Base-by-base conservation (phyloP, 92 coral and sea anemone genomes). In the Porites evermanni region DNA sequence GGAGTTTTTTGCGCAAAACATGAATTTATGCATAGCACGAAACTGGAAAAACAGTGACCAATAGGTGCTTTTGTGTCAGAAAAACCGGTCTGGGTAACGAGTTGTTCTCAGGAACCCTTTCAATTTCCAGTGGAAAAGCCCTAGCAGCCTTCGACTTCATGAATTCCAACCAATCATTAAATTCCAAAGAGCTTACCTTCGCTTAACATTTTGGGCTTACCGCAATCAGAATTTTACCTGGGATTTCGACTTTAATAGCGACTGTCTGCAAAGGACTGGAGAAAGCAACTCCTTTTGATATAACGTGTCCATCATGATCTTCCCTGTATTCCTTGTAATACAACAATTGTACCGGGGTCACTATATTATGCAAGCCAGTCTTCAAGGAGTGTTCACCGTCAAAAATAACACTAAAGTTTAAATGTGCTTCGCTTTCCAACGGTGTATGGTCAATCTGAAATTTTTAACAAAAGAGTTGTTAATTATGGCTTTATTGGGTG, bases 351-450 rank as follows among this genome's bases (percentile, higher is more conserved):
- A 90, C 89, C 63, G 91, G 94, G 3, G 90, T 92, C 32, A 89
- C 90, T 74, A 96, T 87, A 67, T 88, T 91, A 61, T 95, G 98
- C 17, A 67, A 78, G 17, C 98, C 98, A 20, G 76, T 86, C 64
- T 87, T 81, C 23, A 96, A 86, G 60, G 80, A 88, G 78, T 47
- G 38, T 50, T 85, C 71, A 51, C 90, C 83, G 88, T 94, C 95
- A 69, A 95, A 95, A 17, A 82, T 86, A 64, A 95, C 91, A 20
- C 74, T 92, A 69, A 94, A 85, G 53, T 87, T 88, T 67, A 92
- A 88, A 1, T 78, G 18, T 17, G 84, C 82, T 14, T 88, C 93
- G 4, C 71, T 65, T 73, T 77, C 81, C 93, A 85, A 91, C 1
- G 74, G 70, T 44, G 91, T 77, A 51, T 86, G 79, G 17, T 58